Evolutionary conservation across 2,113 vertebrate species (phyloP).

Genomic region (Cygnus atratus): DNA sequence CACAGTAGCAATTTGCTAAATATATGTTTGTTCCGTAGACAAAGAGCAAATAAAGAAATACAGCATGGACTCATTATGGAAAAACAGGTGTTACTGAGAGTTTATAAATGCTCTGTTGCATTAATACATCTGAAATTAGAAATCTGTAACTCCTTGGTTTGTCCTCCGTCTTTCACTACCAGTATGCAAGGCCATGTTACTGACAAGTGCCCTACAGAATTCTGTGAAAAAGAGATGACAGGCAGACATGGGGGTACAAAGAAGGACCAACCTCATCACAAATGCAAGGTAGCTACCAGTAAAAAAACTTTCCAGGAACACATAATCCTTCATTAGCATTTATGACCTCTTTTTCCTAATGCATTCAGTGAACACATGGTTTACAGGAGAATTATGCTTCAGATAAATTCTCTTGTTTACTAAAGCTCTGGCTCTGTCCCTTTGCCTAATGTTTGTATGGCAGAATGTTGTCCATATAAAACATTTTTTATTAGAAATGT

Average conservation of each 20-base stretch:
- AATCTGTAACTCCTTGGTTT: not conserved
- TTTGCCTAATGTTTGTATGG: not conserved
- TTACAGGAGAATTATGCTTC: not conserved
- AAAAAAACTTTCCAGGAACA: conserved; percentile 19
- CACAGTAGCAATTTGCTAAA: not conserved
- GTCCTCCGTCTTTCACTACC: not conserved
- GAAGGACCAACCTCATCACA: not conserved
- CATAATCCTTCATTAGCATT: conserved; percentile 48
- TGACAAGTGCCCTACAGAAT: not conserved
- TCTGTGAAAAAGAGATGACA: not conserved
- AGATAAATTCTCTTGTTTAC: not conserved
- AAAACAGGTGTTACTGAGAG: not conserved
- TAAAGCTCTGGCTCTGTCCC: not conserved
- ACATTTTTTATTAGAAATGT: not conserved
- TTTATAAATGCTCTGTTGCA: not conserved
- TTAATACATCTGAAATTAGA: not conserved
- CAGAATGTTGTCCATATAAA: not conserved
- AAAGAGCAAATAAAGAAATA: not conserved
- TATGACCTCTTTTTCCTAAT: not conserved
- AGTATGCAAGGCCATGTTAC: not conserved
- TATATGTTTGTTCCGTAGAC: not conserved
- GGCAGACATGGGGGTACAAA: not conserved
- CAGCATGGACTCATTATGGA: not conserved
- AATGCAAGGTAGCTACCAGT: not conserved
- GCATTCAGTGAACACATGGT: not conserved